These are phyloP conservation scores for Neodiprion pinetum DNA, from an alignment of 1,140 invertebrate species.

Conservation along the genomic window DNA sequence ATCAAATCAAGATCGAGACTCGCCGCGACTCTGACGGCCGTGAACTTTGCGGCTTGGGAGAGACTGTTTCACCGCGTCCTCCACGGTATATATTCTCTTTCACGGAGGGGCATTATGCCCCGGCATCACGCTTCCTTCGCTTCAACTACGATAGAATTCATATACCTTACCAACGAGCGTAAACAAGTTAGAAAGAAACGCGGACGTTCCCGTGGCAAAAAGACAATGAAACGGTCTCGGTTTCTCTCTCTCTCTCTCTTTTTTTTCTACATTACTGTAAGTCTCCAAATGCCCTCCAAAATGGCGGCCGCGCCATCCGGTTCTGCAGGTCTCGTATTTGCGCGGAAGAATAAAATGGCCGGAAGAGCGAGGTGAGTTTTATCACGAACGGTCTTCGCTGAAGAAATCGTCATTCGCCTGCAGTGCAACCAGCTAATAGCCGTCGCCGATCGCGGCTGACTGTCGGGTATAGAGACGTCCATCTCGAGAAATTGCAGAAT, in stretches of 20 bases:
- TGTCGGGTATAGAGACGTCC: neutral
- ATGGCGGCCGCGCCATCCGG: neutral
- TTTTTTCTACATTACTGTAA: no score
- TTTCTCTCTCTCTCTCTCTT: no score
- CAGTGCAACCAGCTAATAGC: neutral
- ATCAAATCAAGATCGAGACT: constrained; percentile 5
- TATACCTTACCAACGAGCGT: no score
- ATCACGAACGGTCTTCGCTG: no score
- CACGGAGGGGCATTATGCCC: no score
- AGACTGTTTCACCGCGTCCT: neutral
- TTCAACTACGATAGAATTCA: no score
- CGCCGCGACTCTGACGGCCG: neutral
- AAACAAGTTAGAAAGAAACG: neutral
- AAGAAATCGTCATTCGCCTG: neutral
- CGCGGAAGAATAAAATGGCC: neutral
- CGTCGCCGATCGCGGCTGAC: neutral
- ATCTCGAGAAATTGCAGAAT: neutral
- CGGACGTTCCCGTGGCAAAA: neutral
- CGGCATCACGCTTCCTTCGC: no score
- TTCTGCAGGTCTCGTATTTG: neutral
- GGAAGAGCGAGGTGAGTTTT: no score
- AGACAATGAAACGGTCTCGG: neutral
- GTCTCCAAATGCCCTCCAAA: neutral
- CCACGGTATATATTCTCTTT: no score
- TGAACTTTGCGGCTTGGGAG: constrained; percentile 1